Evolutionary conservation across 2,888 invertebrate genomes (phyloP).

Genomic region (Chouioia cunea): DNA sequence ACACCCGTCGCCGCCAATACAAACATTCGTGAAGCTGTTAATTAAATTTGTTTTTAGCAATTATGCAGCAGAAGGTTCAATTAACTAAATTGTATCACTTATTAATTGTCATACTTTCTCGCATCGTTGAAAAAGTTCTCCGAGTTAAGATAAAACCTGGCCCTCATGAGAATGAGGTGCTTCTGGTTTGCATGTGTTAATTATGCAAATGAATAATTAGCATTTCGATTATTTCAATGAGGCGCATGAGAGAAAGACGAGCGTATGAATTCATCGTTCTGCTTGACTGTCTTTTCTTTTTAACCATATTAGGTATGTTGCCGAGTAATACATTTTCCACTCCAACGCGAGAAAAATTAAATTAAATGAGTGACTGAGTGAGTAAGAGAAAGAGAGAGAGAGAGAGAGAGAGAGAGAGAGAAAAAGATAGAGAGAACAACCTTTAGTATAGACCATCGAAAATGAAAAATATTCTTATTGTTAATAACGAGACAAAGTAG

Average conservation of each 20-base stretch:
- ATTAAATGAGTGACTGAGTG: slow-evolving; percentile 6
- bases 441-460: too few species aligned
- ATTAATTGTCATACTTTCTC: background rate
- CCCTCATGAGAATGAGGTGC: background rate
- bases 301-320: background rate
- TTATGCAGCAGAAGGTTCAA: slow-evolving; percentile 23
- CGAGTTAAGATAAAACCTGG: background rate
- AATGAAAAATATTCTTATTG: too few species aligned
- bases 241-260: slow-evolving; percentile 24
- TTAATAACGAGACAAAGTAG: too few species aligned
- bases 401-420: too few species aligned
- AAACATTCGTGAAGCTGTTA: slow-evolving; percentile 23
- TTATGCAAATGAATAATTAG: slow-evolving; percentile 66
- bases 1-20: slow-evolving; percentile 6
- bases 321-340: slow-evolving; percentile 3
- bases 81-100: slow-evolving; percentile 18
- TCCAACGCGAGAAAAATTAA: slow-evolving; percentile 22
- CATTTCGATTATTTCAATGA: slow-evolving; percentile 63
- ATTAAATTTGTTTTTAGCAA: slow-evolving; percentile 42
- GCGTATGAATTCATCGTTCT: slow-evolving; percentile 26
- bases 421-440: too few species aligned
- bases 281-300: slow-evolving; percentile 14
- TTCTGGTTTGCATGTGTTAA: slow-evolving; percentile 56
- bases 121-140: too few species aligned
- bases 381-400: too few species aligned